These are phyloP conservation scores for Eonycteris spelaea DNA, from an alignment of 2,113 vertebrate species.

Conservation along the genomic window DNA sequence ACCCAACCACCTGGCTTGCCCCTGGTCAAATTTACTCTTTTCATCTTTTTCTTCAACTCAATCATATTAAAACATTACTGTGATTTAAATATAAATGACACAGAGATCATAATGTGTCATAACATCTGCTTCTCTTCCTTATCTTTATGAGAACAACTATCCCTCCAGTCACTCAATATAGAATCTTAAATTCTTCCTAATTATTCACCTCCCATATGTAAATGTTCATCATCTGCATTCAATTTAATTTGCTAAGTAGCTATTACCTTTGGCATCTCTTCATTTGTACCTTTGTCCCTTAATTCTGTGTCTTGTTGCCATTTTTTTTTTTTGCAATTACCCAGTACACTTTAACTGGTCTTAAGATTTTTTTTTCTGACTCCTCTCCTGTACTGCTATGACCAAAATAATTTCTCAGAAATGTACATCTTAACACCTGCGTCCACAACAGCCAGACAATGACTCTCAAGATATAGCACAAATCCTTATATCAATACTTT, in stretches of 20 bases:
- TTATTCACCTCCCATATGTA: not conserved
- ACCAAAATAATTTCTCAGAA: not conserved
- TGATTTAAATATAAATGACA: constrained; percentile 40
- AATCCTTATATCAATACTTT: not conserved
- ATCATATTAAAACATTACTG: not conserved
- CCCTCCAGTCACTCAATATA: not conserved
- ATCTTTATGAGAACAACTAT: not conserved
- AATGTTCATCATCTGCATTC: not conserved
- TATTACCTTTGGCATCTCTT: not conserved
- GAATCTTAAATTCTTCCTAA: not conserved
- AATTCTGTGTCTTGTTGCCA: not conserved
- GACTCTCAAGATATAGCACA: not conserved
- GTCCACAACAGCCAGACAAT: not conserved
- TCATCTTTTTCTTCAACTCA: constrained; percentile 40
- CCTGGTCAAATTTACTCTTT: constrained; percentile 53
- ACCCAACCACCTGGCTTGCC: constrained; percentile 57
- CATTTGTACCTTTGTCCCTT: not conserved
- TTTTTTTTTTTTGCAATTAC: too few species aligned
- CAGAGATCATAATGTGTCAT: constrained; percentile 20
- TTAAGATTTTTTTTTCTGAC: not conserved
- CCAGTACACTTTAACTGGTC: not conserved
- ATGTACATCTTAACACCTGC: not conserved
- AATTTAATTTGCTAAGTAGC: not conserved
- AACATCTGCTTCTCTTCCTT: not conserved
- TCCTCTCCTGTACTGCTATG: not conserved